Percentiles rank a stretch among this genome's conserved stretches.
These are phyloP conservation scores for Apus apus DNA, from an alignment of 2,113 vertebrate species.

Conservation along the genomic window DNA sequence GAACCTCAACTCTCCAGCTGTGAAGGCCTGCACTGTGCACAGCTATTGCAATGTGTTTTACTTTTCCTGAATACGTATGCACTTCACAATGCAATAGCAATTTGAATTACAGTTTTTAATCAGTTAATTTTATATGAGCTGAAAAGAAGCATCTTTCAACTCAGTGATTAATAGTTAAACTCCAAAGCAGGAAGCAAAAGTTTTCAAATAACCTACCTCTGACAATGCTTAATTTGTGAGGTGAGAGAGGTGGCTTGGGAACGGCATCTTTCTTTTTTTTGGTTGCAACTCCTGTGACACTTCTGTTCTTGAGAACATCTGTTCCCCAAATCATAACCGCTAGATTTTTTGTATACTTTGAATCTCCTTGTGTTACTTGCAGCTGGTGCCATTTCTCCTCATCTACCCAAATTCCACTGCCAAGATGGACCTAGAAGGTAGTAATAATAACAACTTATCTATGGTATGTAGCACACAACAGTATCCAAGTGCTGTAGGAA, in stretches of 20 bases:
- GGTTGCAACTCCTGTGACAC: slow-evolving; percentile 97
- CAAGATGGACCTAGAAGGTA: slow-evolving; percentile 90
- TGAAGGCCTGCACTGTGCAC: slow-evolving; percentile 37
- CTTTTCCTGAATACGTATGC: neutral
- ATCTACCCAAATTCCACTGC: slow-evolving; percentile 98
- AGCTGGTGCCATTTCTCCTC: slow-evolving; percentile 99
- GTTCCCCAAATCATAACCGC: slow-evolving; percentile 99
- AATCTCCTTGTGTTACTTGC: slow-evolving; percentile 98
- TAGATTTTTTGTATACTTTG: slow-evolving; percentile 99
- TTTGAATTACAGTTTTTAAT: slow-evolving; percentile 57
- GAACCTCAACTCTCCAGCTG: slow-evolving; percentile 30
- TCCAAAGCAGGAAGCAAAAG: slow-evolving; percentile 70
- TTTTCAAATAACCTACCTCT: slow-evolving; percentile 86
- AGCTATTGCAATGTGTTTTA: slow-evolving; percentile 53
- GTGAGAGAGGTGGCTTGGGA: slow-evolving; percentile 96
- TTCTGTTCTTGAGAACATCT: slow-evolving; percentile 98
- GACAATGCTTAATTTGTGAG: slow-evolving; percentile 98
- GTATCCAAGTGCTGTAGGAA: slow-evolving; percentile 70
- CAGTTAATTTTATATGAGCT: slow-evolving; percentile 67
- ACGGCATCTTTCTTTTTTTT: slow-evolving; percentile 99
- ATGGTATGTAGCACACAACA: slow-evolving; percentile 66
- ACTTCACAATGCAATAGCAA: slow-evolving; percentile 61
- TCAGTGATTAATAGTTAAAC: slow-evolving; percentile 63
- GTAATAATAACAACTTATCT: slow-evolving; percentile 72
- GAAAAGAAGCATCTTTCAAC: slow-evolving; percentile 59